Conservation (phyloP, 2,113 vertebrate species). For the Brachionichthys hirsutus region DNA sequence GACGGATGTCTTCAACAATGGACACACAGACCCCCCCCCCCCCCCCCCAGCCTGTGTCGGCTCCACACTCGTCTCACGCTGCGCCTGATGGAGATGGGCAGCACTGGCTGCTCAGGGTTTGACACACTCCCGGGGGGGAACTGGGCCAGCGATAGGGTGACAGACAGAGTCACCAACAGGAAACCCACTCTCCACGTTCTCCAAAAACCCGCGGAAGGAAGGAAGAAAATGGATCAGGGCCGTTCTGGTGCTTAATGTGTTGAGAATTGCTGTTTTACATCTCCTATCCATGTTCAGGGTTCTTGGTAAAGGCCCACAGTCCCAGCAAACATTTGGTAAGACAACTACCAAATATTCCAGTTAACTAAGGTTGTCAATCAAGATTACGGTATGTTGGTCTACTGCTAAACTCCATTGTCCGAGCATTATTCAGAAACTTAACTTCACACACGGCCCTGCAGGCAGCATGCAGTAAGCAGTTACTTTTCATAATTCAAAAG, state of each 20-base stretch:
- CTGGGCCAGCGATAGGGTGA: slow-evolving; percentile 72
- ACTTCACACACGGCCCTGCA: slow-evolving; percentile 41
- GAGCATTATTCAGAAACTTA: slow-evolving; percentile 34
- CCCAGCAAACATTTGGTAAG: too few relatives aligned
- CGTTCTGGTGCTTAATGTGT: background rate
- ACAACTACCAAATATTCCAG: too few relatives aligned
- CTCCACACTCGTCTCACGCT: slow-evolving; percentile 84
- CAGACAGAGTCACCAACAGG: slow-evolving; percentile 53
- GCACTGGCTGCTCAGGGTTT: slow-evolving; percentile 79
- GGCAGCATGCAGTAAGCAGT: slow-evolving; percentile 37
- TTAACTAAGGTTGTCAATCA: background rate
- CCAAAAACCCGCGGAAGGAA: background rate
- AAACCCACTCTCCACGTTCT: slow-evolving; percentile 50
- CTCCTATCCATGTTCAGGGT: too few relatives aligned
- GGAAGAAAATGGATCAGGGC: background rate
- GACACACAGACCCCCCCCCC: too few relatives aligned
- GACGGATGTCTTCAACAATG: slow-evolving; percentile 79
- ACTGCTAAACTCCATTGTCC: slow-evolving; percentile 44
- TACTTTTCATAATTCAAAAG: slow-evolving; percentile 67
- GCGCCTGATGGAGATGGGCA: slow-evolving; percentile 83
- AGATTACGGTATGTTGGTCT: slow-evolving; percentile 29
- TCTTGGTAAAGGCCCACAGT: too few relatives aligned
- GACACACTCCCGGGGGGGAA: slow-evolving; percentile 88
- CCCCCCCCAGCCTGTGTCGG: slow-evolving; percentile 83
- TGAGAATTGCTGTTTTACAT: too few relatives aligned